Conservation (phyloP, 1,140 invertebrate species). For the Coelopa frigida region DNA sequence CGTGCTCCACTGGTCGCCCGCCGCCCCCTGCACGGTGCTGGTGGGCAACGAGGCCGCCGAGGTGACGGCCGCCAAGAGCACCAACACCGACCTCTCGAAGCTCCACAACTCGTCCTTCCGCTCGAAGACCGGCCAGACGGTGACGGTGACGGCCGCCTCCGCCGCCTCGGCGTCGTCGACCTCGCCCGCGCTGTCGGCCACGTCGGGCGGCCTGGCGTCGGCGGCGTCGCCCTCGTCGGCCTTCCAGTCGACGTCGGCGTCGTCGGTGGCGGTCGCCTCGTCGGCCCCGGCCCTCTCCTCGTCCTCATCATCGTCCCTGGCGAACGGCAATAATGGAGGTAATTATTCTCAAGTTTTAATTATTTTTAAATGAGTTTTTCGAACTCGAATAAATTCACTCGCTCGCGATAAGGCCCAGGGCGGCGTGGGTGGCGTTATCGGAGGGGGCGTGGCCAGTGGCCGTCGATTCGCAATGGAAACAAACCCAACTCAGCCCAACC, state of each 20-base stretch:
- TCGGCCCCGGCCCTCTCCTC: constrained; percentile 16
- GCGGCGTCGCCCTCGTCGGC: constrained; percentile 33
- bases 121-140: constrained; percentile 56
- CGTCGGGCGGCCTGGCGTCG: constrained; percentile 34
- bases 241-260: constrained; percentile 14
- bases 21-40: constrained; percentile 72
- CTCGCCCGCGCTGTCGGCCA: constrained; percentile 18
- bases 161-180: constrained; percentile 46
- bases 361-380: constrained; percentile 46
- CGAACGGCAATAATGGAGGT: constrained; percentile 45
- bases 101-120: constrained; percentile 49
- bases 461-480: too few species aligned
- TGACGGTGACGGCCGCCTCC: constrained; percentile 53
- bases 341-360: constrained; percentile 45
- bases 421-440: not conserved
- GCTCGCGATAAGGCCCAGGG: not conserved
- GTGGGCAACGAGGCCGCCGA: constrained; percentile 56
- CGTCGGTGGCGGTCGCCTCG: constrained; percentile 28
- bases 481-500: too few species aligned
- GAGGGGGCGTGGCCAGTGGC: too few species aligned
- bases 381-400: constrained; percentile 20
- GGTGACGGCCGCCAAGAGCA: constrained; percentile 43
- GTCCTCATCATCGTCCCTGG: constrained; percentile 36
- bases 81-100: constrained; percentile 41
- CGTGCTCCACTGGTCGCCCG: constrained; percentile 71